Percentiles rank a stretch among this genome's conserved stretches.
These are phyloP conservation scores for Sphecodes monilicornis DNA, from an alignment of 2,888 invertebrate genomes.

Conservation along the genomic window DNA sequence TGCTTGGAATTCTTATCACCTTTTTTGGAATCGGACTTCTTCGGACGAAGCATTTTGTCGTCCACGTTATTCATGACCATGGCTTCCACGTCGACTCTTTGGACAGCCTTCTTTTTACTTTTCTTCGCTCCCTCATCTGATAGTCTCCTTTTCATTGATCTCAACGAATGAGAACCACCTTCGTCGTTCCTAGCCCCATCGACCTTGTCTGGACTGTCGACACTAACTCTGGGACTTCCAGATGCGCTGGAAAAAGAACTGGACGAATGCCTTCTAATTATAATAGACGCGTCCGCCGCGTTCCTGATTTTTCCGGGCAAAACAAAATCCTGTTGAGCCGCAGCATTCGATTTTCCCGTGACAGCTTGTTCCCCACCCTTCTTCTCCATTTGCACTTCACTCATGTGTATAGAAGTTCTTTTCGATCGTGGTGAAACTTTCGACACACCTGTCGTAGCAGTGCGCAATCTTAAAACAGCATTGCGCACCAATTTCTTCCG, in stretches of 20 bases:
- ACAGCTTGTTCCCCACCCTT: slow-evolving; percentile 60
- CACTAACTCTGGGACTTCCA: slow-evolving; percentile 88
- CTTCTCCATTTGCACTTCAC: slow-evolving; percentile 62
- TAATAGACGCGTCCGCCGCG: slow-evolving; percentile 91
- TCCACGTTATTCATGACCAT: slow-evolving; percentile 25
- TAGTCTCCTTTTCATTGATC: slow-evolving; percentile 74
- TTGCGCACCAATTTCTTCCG: slow-evolving; percentile 88
- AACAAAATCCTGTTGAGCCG: slow-evolving; percentile 77
- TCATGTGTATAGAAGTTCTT: slow-evolving; percentile 81
- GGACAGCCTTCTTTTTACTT: slow-evolving; percentile 69
- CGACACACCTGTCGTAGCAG: slow-evolving; percentile 83
- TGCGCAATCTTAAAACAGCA: slow-evolving; percentile 85
- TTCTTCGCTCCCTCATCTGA: slow-evolving; percentile 76
- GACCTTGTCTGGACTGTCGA: slow-evolving; percentile 69
- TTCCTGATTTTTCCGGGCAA: slow-evolving; percentile 80
- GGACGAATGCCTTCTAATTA: slow-evolving; percentile 93
- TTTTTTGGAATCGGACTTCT: slow-evolving; percentile 66
- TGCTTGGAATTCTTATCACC: slow-evolving; percentile 68
- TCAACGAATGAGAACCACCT: slow-evolving; percentile 67
- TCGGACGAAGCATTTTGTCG: slow-evolving; percentile 59
- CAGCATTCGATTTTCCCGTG: slow-evolving; percentile 62
- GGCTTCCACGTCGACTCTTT: slow-evolving; percentile 48
- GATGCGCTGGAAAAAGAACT: slow-evolving; percentile 92
- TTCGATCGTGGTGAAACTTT: slow-evolving; percentile 85
- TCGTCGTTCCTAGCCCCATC: slow-evolving; percentile 69